Evolutionary conservation across 2,113 vertebrate genomes (phyloP), one percentile per base, ranked within the genome.

Genomic region (Coptodon bakossiorum): DNA sequence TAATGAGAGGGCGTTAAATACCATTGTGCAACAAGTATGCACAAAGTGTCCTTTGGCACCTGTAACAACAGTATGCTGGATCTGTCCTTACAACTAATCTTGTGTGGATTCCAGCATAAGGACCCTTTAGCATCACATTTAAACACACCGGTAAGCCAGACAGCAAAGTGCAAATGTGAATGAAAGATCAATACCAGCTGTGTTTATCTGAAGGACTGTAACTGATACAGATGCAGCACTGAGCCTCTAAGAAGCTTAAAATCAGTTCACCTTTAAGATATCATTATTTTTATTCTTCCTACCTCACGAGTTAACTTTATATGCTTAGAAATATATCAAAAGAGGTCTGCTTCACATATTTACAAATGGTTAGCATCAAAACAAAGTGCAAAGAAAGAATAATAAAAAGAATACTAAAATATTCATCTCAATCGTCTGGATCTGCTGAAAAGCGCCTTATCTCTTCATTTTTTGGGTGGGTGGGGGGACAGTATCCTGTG

Each of bases 111-210:
- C 12, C 66, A 71, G 9, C 7, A 73, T 6, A 27, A 45, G 22
- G 40, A 73, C 13, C 68, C n/a, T 14, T 73, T 27, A 2, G 6
- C 43, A 45, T 1, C 40, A 76, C 14, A 29, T 48, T 48, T 48
- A 48, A 48, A 48, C 24, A 24, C 71, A 48, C 14, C 0, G 6
- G 0, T 76, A 12, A 76, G 71, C 6, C 56, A 89, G 71, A 76
- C 82, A 36, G 6, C 11, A 59, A 43, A 79, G 43, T 81, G 68
- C 48, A 78, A 43, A 12, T 71, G 76, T 81, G 5, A 83, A 56
- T 50, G 17, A 80, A 81, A 83, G 83, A 82, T 89, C 88, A 87
- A 84, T 90, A 63, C 17, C 6, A 29, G 3, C 36, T 54, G 29
- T 59, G 40, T 81, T 84, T 73, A 61, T 19, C 45, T 1, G 11